Conservation (phyloP, 2,113 vertebrate genomes). For the Tachuris rubrigastra region DNA sequence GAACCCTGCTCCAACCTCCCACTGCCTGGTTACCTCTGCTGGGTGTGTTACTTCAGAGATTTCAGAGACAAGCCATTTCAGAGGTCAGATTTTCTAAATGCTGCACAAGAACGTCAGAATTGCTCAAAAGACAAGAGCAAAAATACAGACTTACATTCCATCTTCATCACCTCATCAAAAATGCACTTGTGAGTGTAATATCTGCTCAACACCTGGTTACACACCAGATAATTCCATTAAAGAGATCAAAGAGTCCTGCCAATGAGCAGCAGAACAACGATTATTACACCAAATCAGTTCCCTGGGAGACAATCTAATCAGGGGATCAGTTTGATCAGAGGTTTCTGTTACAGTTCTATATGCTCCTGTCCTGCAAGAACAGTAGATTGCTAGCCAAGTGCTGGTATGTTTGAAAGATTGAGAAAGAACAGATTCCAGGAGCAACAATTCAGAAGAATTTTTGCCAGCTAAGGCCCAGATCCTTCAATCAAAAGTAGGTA, state of each 20-base stretch:
- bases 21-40: not conserved
- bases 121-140: not conserved
- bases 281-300: not conserved
- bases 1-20: not conserved
- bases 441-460: not conserved
- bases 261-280: not conserved
- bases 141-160: not conserved
- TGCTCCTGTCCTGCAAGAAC: not conserved
- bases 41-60: not conserved
- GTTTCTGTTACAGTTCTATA: not conserved
- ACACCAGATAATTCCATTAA: not conserved
- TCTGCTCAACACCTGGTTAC: not conserved
- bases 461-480: not conserved
- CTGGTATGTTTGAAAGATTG: not conserved
- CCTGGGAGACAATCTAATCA: not conserved
- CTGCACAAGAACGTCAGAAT: not conserved
- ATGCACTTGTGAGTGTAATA: not conserved
- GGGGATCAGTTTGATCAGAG: not conserved
- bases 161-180: not conserved
- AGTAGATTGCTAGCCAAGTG: not conserved
- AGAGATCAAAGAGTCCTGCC: not conserved
- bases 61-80: not conserved
- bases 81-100: not conserved
- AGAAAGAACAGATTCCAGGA: slow-evolving; percentile 12
- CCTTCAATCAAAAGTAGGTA: not conserved